A percentile compares a stretch with the other conserved stretches of the same genome.
Conservation (phyloP, 2,113 vertebrate species). For the Cacatua alba region DNA sequence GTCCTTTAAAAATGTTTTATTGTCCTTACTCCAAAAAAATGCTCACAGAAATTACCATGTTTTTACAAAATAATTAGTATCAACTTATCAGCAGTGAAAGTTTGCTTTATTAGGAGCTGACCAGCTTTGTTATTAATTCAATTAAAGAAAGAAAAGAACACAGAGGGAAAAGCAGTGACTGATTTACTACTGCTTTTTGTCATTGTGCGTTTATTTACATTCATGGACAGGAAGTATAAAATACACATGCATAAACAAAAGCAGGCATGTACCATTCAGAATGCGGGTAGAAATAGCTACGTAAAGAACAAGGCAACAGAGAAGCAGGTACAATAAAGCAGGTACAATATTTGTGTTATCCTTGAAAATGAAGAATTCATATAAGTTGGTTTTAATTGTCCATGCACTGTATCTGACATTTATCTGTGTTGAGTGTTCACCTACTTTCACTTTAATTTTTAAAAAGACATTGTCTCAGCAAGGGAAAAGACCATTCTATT, state of each 20-base stretch:
- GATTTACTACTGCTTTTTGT: background rate
- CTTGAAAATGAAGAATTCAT: background rate
- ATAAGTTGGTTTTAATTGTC: constrained; percentile 29
- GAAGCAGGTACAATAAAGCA: background rate
- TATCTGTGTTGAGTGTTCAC: background rate
- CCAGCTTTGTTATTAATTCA: background rate
- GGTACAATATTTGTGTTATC: background rate
- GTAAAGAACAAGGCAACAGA: background rate
- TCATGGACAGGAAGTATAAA: background rate
- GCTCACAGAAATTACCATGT: background rate
- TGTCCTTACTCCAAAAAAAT: background rate
- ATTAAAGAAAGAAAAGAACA: background rate
- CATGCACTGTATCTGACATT: background rate
- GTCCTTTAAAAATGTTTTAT: background rate
- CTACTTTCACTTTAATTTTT: background rate
- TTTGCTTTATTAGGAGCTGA: background rate
- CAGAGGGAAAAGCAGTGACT: background rate
- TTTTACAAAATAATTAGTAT: background rate
- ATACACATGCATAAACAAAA: background rate
- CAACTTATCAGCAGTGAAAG: background rate
- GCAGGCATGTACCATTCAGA: background rate
- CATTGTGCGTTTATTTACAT: background rate
- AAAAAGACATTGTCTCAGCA: background rate
- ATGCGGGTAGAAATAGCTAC: background rate
- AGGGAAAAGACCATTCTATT: background rate